A percentile compares a stretch with the other conserved stretches of the same genome.
These are phyloP conservation scores for Aptenodytes patagonicus DNA, from an alignment of 2,113 vertebrate species.

Conservation along the genomic window DNA sequence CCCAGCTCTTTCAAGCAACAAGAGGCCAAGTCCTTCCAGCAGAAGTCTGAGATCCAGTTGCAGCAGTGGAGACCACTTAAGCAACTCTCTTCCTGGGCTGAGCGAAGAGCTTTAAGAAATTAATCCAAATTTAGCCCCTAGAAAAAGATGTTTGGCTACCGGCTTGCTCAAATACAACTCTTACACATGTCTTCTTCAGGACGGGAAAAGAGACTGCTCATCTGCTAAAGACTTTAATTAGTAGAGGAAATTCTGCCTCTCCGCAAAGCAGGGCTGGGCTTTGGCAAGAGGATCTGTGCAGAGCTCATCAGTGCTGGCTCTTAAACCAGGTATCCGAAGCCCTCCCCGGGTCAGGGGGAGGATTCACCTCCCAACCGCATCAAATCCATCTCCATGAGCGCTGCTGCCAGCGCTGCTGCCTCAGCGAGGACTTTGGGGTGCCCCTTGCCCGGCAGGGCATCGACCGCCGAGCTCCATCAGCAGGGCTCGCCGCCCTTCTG, in stretches of 20 bases:
- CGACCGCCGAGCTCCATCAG: accelerated
- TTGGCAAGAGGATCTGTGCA: neutral
- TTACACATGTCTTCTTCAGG: neutral
- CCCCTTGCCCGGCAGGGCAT: neutral
- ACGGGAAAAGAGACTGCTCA: neutral
- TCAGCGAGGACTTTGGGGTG: neutral
- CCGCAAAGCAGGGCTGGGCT: neutral
- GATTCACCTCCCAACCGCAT: neutral
- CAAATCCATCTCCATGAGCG: neutral
- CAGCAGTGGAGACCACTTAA: neutral
- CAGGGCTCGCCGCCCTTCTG: neutral
- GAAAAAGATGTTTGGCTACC: neutral
- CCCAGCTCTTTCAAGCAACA: neutral
- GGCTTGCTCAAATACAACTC: neutral
- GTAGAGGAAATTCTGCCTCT: neutral
- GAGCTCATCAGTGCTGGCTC: neutral
- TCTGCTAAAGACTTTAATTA: neutral
- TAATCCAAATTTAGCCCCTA: neutral
- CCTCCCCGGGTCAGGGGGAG: neutral
- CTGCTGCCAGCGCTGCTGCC: neutral
- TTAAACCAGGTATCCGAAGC: neutral
- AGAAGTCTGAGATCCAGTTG: neutral
- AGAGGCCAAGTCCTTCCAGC: neutral
- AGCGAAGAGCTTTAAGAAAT: neutral
- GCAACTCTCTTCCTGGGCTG: neutral